Percentiles rank a stretch among this genome's conserved stretches.
Evolutionary conservation across 2,113 vertebrate species (phyloP).

Genomic region (Oenanthe melanoleuca): DNA sequence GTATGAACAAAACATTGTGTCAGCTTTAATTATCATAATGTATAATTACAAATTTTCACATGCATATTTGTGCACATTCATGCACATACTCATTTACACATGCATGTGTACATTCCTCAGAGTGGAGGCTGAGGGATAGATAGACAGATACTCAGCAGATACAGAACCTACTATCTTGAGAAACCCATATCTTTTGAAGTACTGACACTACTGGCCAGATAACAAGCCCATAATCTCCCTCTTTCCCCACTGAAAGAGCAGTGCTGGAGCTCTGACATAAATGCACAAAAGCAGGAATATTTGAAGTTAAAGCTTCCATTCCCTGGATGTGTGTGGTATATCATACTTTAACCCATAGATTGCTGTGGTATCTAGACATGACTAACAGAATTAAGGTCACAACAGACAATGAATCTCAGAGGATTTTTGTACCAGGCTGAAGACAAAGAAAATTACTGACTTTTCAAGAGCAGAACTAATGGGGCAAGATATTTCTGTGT

Average conservation of each 20-base stretch:
- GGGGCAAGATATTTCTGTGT: neutral
- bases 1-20: neutral
- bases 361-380: neutral
- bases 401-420: neutral
- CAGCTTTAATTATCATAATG: neutral
- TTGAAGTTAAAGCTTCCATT: neutral
- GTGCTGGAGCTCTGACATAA: neutral
- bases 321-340: neutral
- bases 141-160: neutral
- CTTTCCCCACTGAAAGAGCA: neutral
- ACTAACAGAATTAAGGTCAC: slow-evolving; percentile 37
- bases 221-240: neutral
- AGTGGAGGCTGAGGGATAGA: neutral
- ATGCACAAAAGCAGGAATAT: neutral
- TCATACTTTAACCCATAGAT: neutral
- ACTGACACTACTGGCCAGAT: neutral
- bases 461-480: neutral
- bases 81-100: neutral
- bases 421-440: neutral
- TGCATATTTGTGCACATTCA: neutral
- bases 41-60: neutral
- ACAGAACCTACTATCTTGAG: neutral
- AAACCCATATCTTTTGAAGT: neutral
- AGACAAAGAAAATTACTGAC: neutral
- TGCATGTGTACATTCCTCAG: neutral